Percentiles rank a stretch among this genome's conserved stretches.
Evolutionary conservation across 2,113 vertebrate species (phyloP).

Genomic region (Halichoeres trimaculatus): DNA sequence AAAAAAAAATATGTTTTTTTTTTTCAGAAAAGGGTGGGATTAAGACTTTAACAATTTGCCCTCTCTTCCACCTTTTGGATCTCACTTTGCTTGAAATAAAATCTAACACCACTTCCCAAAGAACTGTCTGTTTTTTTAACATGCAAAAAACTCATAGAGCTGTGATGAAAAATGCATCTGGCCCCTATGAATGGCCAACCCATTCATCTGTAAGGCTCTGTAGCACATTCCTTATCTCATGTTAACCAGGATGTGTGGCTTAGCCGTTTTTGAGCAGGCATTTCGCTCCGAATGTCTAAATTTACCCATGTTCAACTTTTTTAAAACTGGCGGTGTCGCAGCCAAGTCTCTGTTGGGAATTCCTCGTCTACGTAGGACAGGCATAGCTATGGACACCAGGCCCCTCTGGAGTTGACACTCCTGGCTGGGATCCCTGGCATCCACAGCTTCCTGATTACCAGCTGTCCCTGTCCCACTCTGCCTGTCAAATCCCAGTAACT

Average conservation of each 20-base stretch:
- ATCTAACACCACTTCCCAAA: too few species aligned
- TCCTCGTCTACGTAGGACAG: constrained; percentile 37
- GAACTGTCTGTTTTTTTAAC: too few species aligned
- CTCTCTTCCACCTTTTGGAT: too few species aligned
- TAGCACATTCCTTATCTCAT: constrained; percentile 2
- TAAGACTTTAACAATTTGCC: too few species aligned
- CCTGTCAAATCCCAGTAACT: constrained; percentile 68
- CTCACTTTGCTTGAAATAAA: too few species aligned
- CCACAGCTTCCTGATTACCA: constrained; percentile 68
- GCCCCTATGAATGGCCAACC: too few species aligned
- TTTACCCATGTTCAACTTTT: constrained; percentile 17
- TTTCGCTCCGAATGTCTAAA: constrained; percentile 29
- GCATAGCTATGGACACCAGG: constrained; percentile 40
- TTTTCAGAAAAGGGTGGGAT: too few species aligned
- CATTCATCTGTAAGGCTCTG: too few species aligned
- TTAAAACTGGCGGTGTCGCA: constrained; percentile 28
- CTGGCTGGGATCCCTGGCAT: constrained; percentile 69
- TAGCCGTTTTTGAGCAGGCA: constrained; percentile 29
- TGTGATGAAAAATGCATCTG: too few species aligned
- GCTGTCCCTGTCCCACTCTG: constrained; percentile 63
- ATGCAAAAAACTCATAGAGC: too few species aligned
- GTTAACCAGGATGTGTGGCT: constrained; percentile 18
- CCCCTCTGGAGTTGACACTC: constrained; percentile 44
- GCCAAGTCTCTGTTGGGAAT: constrained; percentile 41
- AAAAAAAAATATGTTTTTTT: too few species aligned